A percentile compares a stretch with the other conserved stretches of the same genome.
These are phyloP conservation scores for Protaetia brevitarsis DNA, from an alignment of 1,140 invertebrate genomes.

Conservation along the genomic window DNA sequence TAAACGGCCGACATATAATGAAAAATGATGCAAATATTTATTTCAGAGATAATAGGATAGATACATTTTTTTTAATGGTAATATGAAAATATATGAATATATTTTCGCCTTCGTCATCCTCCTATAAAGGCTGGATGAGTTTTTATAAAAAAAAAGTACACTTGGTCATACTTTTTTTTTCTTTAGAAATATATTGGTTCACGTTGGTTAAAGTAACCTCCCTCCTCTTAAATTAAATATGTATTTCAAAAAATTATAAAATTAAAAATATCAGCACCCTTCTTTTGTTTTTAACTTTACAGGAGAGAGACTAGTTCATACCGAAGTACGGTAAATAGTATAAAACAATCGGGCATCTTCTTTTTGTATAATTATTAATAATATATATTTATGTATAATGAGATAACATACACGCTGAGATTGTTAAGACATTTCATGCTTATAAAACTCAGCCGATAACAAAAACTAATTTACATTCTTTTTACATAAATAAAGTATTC, in stretches of 20 bases:
- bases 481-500: constrained; percentile 47
- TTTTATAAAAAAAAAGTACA: constrained; percentile 12
- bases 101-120: constrained; percentile 41
- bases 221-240: background rate
- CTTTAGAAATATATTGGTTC: background rate
- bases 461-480: constrained; percentile 48
- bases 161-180: constrained; percentile 16
- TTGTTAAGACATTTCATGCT: background rate
- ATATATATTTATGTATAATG: constrained; percentile 43
- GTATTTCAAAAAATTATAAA: background rate
- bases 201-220: background rate
- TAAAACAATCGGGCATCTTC: background rate
- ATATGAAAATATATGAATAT: constrained; percentile 49
- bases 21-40: constrained; percentile 49
- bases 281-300: background rate
- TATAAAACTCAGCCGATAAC: constrained; percentile 37
- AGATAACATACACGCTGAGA: constrained; percentile 39
- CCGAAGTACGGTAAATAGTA: background rate
- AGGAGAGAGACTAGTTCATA: background rate
- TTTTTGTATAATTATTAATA: constrained; percentile 34
- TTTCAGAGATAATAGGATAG: constrained; percentile 49
- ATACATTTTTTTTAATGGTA: constrained; percentile 49
- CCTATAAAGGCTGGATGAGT: constrained; percentile 33
- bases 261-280: background rate
- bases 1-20: background rate